Base-by-base conservation (phyloP, 2,797 vertebrate species). In the Crocodylus rhombifer region DNA sequence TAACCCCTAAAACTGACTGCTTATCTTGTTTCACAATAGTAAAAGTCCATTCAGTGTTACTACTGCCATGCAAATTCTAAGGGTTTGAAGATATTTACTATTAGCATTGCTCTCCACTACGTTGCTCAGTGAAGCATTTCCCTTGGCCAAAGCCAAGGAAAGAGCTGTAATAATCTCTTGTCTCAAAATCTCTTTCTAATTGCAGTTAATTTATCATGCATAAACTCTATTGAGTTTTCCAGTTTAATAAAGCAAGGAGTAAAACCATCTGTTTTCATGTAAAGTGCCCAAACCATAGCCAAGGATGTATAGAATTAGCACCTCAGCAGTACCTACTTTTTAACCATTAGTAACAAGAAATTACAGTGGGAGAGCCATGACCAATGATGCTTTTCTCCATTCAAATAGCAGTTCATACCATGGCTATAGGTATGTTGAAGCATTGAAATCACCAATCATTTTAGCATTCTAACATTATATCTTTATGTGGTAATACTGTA, bases 271-370 rank as follows among this genome's bases (percentile, higher is more conserved):
- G 73, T 82, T 82, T 82, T 82, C 81, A 81, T 60, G 67, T 80
- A 82, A 86, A 81, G 36, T 90, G 89, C 73, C 74, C 26, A 26
- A 86, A 61, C 94, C 5, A 14, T 86, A 84, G 84, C 85, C 26
- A 67, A 81, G 56, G 14, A 65, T 89, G 25, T 83, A 91, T 80
- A 61, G 58, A 62, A 73, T 9, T 71, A 60, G 60, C 77, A 26
- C 84, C 81, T 90, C 26, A 63, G 80, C 82, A 87, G 77, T 85
- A 92, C 84, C 78, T 65, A n/a, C 64, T n/a, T 65, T 65, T 65
- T 28, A 65, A 65, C 64, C 28, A 65, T 65, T n/a, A 65, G 64
- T 7, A 30, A 65, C 15, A 65, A n/a, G 26, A 65, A 30, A 65
- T n/a, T 30, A 28, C 64, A 64, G 63, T 64, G 63, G 28, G 63